phyloP scores from a whole-genome alignment of 2,888 invertebrate genomes.

The Macrosiphum euphorbiae region DNA sequence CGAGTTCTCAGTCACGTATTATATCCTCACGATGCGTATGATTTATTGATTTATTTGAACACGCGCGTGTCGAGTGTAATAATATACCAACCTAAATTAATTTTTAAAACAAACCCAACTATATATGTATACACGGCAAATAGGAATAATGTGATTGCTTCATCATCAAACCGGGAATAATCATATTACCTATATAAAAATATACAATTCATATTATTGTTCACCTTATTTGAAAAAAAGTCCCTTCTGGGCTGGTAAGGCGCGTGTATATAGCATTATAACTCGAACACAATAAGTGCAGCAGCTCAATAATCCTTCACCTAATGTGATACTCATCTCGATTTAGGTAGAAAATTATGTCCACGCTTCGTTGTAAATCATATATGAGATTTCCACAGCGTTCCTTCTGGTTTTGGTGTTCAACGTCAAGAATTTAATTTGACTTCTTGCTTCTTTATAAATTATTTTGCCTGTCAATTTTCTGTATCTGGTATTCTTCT shows the following conservation, averaged over 20 bases:
- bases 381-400: background rate
- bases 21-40: background rate
- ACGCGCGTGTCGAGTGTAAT: background rate
- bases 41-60: background rate
- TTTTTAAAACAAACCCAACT: background rate
- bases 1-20: background rate
- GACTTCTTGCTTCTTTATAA: background rate
- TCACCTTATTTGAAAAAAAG: background rate
- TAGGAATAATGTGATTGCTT: background rate
- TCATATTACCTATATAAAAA: background rate
- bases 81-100: background rate
- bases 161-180: background rate
- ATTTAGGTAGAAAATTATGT: background rate
- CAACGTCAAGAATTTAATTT: background rate
- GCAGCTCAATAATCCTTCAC: background rate
- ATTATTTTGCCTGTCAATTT: background rate
- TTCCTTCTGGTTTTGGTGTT: background rate
- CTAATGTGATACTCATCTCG: background rate
- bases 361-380: background rate
- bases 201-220: background rate
- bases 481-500: background rate
- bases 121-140: background rate
- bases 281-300: background rate
- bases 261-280: background rate
- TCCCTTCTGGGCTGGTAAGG: background rate